These are phyloP conservation scores for Odobenus rosmarus DNA, from an alignment of 2,113 vertebrate species.

Conservation along the genomic window DNA sequence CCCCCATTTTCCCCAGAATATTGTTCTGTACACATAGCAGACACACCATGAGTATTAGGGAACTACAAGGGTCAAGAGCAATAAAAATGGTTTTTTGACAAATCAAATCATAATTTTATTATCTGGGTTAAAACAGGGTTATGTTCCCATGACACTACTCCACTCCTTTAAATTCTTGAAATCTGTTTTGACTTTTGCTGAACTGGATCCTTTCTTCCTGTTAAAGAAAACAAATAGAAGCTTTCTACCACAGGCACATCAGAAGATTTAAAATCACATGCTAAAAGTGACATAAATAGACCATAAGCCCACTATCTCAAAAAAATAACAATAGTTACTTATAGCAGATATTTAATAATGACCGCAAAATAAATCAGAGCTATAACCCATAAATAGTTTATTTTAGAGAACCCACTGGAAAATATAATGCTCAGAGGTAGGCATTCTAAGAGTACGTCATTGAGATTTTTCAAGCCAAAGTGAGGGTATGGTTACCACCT, in stretches of 20 bases:
- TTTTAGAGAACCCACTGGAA: neutral
- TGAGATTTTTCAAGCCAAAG: neutral
- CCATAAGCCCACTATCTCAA: neutral
- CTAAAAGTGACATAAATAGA: neutral
- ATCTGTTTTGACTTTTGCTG: neutral
- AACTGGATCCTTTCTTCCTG: neutral
- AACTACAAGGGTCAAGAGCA: neutral
- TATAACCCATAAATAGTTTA: neutral
- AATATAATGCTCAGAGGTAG: neutral
- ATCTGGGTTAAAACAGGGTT: neutral
- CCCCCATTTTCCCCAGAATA: neutral
- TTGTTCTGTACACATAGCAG: neutral
- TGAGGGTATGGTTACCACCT: neutral
- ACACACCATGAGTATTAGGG: neutral
- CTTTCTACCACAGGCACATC: neutral
- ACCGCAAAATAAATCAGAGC: neutral
- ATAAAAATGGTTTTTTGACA: neutral
- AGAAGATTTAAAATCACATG: neutral
- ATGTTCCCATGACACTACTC: neutral
- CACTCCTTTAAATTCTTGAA: neutral
- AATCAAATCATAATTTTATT: neutral
- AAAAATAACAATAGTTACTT: neutral
- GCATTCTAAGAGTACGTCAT: neutral
- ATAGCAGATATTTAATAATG: neutral
- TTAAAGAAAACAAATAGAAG: neutral